These are phyloP conservation scores for Microcebus tavaratra DNA, from an alignment of 2,113 vertebrate species.

Conservation along the genomic window DNA sequence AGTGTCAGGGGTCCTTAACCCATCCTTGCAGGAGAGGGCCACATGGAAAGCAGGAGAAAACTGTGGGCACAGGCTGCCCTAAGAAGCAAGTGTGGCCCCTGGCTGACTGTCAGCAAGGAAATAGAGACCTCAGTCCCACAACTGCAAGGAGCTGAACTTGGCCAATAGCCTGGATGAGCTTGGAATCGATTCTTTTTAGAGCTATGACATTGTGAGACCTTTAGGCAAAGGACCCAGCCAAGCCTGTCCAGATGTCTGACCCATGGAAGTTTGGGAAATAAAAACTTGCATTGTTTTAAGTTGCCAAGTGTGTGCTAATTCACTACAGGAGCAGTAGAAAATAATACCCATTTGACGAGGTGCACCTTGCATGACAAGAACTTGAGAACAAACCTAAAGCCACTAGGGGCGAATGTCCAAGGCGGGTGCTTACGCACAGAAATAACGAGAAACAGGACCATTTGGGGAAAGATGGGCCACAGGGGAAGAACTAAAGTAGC, in stretches of 20 bases:
- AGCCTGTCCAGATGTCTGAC: neutral
- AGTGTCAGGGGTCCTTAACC: neutral
- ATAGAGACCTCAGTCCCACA: neutral
- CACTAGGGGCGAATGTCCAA: neutral
- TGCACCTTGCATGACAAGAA: neutral
- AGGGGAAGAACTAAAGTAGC: neutral
- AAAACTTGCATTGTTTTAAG: neutral
- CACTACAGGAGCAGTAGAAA: neutral
- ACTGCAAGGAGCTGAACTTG: neutral
- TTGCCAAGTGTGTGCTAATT: neutral
- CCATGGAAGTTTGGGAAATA: neutral
- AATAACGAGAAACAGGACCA: neutral
- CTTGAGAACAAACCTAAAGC: neutral
- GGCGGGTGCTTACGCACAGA: accelerated
- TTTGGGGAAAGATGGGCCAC: neutral
- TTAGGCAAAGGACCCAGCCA: neutral
- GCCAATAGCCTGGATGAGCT: too few relatives aligned
- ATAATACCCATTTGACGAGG: neutral
- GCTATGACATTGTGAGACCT: neutral
- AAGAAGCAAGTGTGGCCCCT: neutral
- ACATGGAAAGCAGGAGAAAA: neutral
- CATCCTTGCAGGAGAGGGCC: neutral
- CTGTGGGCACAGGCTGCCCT: neutral
- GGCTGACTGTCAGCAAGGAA: neutral
- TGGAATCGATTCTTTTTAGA: neutral